Percentiles rank a stretch among this genome's conserved stretches.
These are phyloP conservation scores for Oenanthe oenanthe DNA, from an alignment of 2,113 vertebrate genomes.

Conservation along the genomic window DNA sequence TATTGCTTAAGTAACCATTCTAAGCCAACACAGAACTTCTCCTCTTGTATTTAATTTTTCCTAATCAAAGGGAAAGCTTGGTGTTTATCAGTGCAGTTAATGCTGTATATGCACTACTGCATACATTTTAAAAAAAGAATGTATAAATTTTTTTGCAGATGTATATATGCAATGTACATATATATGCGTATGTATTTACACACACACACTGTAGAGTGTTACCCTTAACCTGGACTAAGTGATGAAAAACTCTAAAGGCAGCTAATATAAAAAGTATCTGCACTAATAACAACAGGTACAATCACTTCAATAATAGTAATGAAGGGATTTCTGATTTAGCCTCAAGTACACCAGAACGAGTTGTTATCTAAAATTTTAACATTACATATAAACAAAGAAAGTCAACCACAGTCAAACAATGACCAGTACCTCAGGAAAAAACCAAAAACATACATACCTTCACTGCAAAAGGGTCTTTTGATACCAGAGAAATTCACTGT, in stretches of 20 bases:
- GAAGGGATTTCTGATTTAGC: not conserved
- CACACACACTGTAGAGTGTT: not conserved
- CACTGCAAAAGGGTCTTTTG: constrained; percentile 96
- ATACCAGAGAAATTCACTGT: constrained; percentile 96
- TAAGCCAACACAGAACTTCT: not conserved
- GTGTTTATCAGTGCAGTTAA: not conserved
- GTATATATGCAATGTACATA: not conserved
- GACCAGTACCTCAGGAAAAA: not conserved
- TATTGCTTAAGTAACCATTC: not conserved
- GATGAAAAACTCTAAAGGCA: not conserved
- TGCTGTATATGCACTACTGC: not conserved
- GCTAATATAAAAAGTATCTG: not conserved
- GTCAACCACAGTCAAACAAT: not conserved
- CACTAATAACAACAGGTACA: not conserved
- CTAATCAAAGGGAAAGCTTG: not conserved
- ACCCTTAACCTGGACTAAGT: not conserved
- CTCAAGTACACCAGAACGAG: not conserved
- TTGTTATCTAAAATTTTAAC: not conserved
- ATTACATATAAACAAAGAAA: not conserved
- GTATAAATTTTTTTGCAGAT: not conserved
- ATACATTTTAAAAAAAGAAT: fast-evolving
- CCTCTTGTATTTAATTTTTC: not conserved
- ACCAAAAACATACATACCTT: constrained; percentile 79
- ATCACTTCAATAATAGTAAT: not conserved
- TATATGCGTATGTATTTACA: not conserved